Percentiles rank a stretch among this genome's conserved stretches.
phyloP scores from a whole-genome alignment of 2,797 vertebrate genomes.

The Acanthis flammea region DNA sequence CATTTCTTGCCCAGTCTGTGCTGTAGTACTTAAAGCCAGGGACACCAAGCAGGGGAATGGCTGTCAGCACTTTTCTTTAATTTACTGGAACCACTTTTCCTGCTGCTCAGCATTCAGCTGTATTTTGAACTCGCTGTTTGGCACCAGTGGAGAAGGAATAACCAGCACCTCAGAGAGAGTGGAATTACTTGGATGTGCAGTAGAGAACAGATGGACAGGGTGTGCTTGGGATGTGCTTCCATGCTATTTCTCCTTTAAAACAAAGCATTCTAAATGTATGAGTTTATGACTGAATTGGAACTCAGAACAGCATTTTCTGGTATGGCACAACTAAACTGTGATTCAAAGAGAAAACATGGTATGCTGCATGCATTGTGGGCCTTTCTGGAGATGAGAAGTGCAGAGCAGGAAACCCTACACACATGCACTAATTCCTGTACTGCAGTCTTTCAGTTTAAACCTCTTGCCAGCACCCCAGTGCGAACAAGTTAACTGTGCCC shows the following conservation, averaged over 20 bases:
- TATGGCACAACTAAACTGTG: neutral
- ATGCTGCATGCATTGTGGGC: neutral
- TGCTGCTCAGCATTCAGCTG: neutral
- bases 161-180: neutral
- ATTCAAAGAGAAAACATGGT: constrained; percentile 10
- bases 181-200: neutral
- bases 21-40: neutral
- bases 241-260: neutral
- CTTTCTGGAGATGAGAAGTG: constrained; percentile 4
- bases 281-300: neutral
- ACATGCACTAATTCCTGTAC: neutral
- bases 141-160: neutral
- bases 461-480: neutral
- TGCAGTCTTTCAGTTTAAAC: neutral
- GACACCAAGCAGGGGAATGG: neutral
- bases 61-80: neutral
- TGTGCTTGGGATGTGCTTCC: neutral
- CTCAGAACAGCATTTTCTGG: neutral
- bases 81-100: neutral
- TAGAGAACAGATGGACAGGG: neutral
- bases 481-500: neutral
- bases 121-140: neutral
- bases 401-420: neutral
- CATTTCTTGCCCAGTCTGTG: neutral
- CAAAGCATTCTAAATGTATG: neutral